phyloP scores from a whole-genome alignment of 2,888 invertebrate genomes.

The Leptinotarsa juncta region DNA sequence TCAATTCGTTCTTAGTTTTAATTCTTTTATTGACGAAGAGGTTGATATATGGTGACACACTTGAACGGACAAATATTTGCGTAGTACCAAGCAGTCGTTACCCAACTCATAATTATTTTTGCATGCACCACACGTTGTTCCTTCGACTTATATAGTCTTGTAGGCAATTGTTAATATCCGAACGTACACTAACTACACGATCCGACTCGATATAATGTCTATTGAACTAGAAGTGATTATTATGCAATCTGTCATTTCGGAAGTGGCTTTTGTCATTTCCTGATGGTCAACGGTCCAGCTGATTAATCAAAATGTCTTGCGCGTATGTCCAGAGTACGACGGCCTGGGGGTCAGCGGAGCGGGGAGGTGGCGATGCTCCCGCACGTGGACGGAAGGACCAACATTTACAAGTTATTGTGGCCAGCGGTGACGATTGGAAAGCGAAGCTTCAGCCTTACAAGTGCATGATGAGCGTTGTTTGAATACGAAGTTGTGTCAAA shows the following conservation, averaged over 20 bases:
- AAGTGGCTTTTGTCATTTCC: conserved; percentile 61
- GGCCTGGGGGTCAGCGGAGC: conserved; percentile 23
- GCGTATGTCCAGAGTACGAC: conserved; percentile 48
- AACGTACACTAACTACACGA: conserved; percentile 1
- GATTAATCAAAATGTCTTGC: conserved; percentile 56
- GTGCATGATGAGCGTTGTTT: conserved; percentile 43
- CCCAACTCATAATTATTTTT: not conserved
- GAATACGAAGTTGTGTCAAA: conserved; percentile 29
- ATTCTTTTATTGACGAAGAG: too few relatives aligned
- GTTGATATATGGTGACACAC: too few relatives aligned
- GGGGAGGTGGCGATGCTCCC: conserved; percentile 55
- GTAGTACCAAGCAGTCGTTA: not conserved
- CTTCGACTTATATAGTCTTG: conserved; percentile 18
- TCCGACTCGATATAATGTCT: conserved; percentile 43
- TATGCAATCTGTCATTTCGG: conserved; percentile 60
- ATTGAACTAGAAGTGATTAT: conserved; percentile 48
- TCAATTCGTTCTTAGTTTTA: too few relatives aligned
- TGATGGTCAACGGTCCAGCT: conserved; percentile 55
- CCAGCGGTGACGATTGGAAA: conserved; percentile 37
- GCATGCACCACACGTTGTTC: conserved; percentile 7
- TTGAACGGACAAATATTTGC: not conserved
- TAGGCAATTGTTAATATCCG: conserved; percentile 14
- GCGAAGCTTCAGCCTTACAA: conserved; percentile 55
- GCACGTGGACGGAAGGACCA: conserved; percentile 64
- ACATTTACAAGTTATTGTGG: conserved; percentile 60